Evolutionary conservation across 2,797 vertebrate species (phyloP).

Genomic region (Enteromius trimaculatus): DNA sequence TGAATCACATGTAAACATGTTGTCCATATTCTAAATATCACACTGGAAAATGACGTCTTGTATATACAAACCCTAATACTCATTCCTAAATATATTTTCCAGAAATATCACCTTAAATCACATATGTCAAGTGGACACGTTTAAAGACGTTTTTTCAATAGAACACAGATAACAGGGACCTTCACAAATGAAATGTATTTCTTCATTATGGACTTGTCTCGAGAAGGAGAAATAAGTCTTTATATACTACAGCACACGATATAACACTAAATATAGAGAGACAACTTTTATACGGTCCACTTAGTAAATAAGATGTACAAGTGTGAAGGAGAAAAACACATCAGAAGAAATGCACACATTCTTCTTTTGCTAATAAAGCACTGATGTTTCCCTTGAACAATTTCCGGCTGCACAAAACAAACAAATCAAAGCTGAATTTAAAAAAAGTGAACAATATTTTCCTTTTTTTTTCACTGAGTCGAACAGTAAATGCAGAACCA

Average conservation of each 20-base stretch:
- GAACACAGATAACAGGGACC: not conserved
- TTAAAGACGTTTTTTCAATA: conserved; percentile 3
- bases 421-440: not conserved
- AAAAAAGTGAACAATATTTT: not conserved
- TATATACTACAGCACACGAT: conserved; percentile 5
- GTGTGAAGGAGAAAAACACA: not conserved
- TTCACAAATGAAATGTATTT: conserved; percentile 23
- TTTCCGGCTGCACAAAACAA: not conserved
- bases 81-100: not conserved
- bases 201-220: conserved; percentile 21
- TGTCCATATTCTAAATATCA: not conserved
- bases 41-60: not conserved
- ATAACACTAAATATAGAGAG: conserved; percentile 12
- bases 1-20: not conserved
- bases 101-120: not conserved
- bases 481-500: not conserved
- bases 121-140: not conserved
- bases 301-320: conserved; percentile 30
- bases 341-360: not conserved
- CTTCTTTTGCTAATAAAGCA: not conserved
- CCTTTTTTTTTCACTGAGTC: not conserved
- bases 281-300: conserved; percentile 1
- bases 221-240: conserved; percentile 1
- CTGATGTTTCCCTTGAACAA: not conserved
- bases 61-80: not conserved